Evolutionary conservation across 2,113 vertebrate species (phyloP), one percentile per base, ranked within the genome.

Genomic region (Phaethon lepturus): DNA sequence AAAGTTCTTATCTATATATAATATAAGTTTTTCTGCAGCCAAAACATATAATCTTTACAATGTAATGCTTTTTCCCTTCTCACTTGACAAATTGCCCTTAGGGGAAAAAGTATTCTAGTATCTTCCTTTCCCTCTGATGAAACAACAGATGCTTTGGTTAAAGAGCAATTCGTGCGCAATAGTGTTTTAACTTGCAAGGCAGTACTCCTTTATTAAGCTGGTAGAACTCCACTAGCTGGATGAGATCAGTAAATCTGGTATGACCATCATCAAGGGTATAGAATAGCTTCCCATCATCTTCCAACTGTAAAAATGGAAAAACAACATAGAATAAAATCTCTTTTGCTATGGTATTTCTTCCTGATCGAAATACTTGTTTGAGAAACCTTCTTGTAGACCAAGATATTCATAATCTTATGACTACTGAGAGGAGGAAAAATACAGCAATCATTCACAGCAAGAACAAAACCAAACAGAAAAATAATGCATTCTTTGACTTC

Each of bases 141-240:
- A 93, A 90, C 60, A 74, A 92, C 62, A 95, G 90, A 86, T 67
- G 73, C 84, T 96, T 97, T 94, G 92, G 95, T 98, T 98, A 99
- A 97, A 99, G 98, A 96, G 98, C 96, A 97, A 99, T 98, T 93
- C 97, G 98, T 91, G 98, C 96, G 93, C 99, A 99, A 96, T 99
- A 99, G 98, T 99, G 99, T 97, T 99, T 99, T 93, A 99, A 98
- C 96, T 99, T 99, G 98, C 99, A 99, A 94, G 99, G 99, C 95
- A 99, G 98, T 68, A 99, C 98, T 17, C 99, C 99, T 90, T 99
- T 99, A 98, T 99, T 99, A 86, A 99, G 98, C 80, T 99, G 99
- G 97, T 99, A 99, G 95, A 99, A 99, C 95, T 99, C 99, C 97
- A 99, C 99, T 91, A 99, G 97, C 98, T 99, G 99, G 95, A 99